phyloP scores from a whole-genome alignment of 2,797 vertebrate species.

The Uromys caudimaculatus region DNA sequence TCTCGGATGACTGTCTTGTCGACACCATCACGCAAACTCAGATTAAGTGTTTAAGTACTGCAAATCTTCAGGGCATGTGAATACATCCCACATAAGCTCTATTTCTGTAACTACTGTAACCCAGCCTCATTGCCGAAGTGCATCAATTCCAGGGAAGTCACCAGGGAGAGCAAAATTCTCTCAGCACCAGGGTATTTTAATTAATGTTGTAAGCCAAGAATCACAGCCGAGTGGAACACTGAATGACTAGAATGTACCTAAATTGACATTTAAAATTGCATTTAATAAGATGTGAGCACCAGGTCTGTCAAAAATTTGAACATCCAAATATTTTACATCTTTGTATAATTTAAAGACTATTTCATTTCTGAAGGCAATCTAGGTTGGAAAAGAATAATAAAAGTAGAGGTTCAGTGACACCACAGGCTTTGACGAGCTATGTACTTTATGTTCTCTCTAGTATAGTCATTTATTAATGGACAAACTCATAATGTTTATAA shows the following conservation, averaged over 20 bases:
- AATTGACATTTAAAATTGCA: slow-evolving; percentile 54
- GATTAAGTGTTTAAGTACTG: slow-evolving; percentile 32
- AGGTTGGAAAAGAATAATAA: slow-evolving; percentile 64
- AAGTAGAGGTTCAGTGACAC: slow-evolving; percentile 59
- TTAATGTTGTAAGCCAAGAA: slow-evolving; percentile 55
- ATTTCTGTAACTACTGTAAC: background rate
- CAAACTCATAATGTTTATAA: slow-evolving; percentile 76
- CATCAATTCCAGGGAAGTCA: slow-evolving; percentile 63
- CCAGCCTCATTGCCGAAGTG: background rate
- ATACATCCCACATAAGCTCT: slow-evolving; percentile 43
- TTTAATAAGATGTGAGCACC: slow-evolving; percentile 29
- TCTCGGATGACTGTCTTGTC: background rate
- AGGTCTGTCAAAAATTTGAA: slow-evolving; percentile 71
- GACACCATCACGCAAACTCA: slow-evolving; percentile 19
- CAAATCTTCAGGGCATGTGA: slow-evolving; percentile 35
- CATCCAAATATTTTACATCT: slow-evolving; percentile 64
- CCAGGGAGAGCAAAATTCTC: slow-evolving; percentile 57
- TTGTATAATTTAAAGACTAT: slow-evolving; percentile 70
- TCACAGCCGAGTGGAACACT: background rate
- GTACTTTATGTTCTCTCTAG: slow-evolving; percentile 73
- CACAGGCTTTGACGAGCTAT: slow-evolving; percentile 74
- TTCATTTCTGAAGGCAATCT: slow-evolving; percentile 74
- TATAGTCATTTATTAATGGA: slow-evolving; percentile 82
- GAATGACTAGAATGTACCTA: slow-evolving; percentile 59
- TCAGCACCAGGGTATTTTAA: slow-evolving; percentile 64